Evolutionary conservation across 2,113 vertebrate species (phyloP), one percentile per base, ranked within the genome.

Genomic region (Mormyrus lacerda): DNA sequence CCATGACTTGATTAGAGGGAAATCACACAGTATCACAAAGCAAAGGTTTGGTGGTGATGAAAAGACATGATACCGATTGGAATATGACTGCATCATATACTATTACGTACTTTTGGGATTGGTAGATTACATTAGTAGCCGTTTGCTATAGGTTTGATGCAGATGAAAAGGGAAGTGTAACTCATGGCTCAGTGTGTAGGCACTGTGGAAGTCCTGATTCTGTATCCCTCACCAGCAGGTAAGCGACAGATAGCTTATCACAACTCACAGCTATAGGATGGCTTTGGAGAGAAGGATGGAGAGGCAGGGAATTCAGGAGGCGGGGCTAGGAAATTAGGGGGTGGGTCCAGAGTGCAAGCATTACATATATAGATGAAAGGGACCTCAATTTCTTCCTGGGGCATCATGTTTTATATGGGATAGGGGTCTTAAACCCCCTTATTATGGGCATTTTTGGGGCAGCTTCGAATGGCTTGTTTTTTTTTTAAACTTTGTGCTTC

Each of bases 261-360:
- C n/a, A 1, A 5, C 19, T 4, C 53, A 55, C 50, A 53, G 51
- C 51, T 3, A 19, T 53, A 1, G 51, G 51, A 19, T 17, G 92
- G 91, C 90, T 92, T 93, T 91, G 91, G 79, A 92, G 90, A 17
- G 58, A 65, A 65, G n/a, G 58, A 5, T 17, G 0, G 31, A 27
- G 65, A 84, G 27, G 51, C 11, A 27, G 44, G 65, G 1, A 55
- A 89, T 91, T 85, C 85, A 90, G 91, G 82, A 39, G 88, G 51
- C 45, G 87, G 21, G 55, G 19, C 55, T 24, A n/a, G 44, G 45
- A 87, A 91, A 89, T 85, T 47, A 35, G 87, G 76, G 45, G 61
- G n/a, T 13, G 88, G 73, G 89, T 88, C 53, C 51, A 85, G 21
- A 88, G 65, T 69, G 35, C 24, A 85, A 39, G 73, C 89, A 45